These are phyloP conservation scores for Melanostigma gelatinosum DNA, from an alignment of 2,113 vertebrate genomes.

Conservation along the genomic window DNA sequence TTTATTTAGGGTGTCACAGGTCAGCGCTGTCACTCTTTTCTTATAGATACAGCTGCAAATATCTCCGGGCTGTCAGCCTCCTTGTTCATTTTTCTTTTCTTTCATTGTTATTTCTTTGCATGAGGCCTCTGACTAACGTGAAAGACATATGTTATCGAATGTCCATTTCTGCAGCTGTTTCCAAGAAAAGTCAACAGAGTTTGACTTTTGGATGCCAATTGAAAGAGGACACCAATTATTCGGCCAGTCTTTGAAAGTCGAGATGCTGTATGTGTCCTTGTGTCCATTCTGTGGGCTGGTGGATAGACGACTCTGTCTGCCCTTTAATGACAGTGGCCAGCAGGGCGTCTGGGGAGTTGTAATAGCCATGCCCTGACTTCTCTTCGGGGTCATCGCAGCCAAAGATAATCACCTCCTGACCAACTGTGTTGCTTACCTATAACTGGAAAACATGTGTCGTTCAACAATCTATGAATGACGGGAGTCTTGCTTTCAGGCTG, in stretches of 20 bases:
- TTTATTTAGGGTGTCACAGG: slow-evolving; percentile 53
- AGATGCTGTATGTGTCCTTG: slow-evolving; percentile 57
- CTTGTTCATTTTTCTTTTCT: slow-evolving; percentile 36
- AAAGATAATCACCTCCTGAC: slow-evolving; percentile 61
- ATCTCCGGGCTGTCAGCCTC: slow-evolving; percentile 25
- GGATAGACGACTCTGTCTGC: slow-evolving; percentile 65
- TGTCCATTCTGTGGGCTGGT: slow-evolving; percentile 48
- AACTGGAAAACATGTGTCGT: slow-evolving; percentile 16
- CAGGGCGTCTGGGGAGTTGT: slow-evolving; percentile 64
- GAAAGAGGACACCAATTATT: slow-evolving; percentile 69
- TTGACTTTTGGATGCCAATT: slow-evolving; percentile 70
- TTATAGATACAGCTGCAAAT: slow-evolving; percentile 53
- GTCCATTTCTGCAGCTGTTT: slow-evolving; percentile 73
- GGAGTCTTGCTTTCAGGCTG: not conserved
- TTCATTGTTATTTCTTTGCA: slow-evolving; percentile 21
- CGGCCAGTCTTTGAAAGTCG: slow-evolving; percentile 66
- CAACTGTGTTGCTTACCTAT: slow-evolving; percentile 30
- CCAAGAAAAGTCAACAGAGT: slow-evolving; percentile 71
- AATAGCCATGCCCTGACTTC: slow-evolving; percentile 47
- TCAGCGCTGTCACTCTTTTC: slow-evolving; percentile 53
- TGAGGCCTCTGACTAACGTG: slow-evolving; percentile 27
- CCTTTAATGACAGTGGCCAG: slow-evolving; percentile 58
- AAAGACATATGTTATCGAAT: slow-evolving; percentile 31
- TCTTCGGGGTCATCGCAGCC: slow-evolving; percentile 53
- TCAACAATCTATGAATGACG: not conserved